Base-by-base conservation (phyloP, 2,113 vertebrate species). In the Onychorhynchus coronatus region DNA sequence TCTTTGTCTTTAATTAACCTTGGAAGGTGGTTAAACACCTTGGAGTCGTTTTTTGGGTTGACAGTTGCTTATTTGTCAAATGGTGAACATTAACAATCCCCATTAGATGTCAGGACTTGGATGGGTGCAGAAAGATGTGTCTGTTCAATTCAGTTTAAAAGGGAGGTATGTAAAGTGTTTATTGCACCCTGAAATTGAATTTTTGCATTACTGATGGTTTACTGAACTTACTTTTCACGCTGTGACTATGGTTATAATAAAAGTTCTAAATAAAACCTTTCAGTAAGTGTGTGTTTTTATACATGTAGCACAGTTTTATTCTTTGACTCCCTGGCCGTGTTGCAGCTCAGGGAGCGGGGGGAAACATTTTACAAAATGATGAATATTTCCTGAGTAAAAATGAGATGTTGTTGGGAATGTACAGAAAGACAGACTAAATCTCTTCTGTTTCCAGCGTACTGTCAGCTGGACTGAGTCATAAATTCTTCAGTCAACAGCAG, bases 401-500 rank as follows among this genome's bases (percentile, higher is more conserved):
- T 92, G 88, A 97, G 95, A 95, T 95, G 87, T 85, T 87, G 68
- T 95, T 88, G 85, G 82, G 72, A 94, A 89, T 21, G 71, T 80
- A 80, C 27, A 90, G 61, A 90, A 73, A 91, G 93, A 95, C 84
- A 93, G 90, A 90, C 85, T 93, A 94, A 91, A 96, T 96, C 85
- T 95, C 78, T 77, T 79, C 78, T 88, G 79, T 94, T 95, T 88
- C 88, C 91, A 96, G 85, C 82, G 44, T 77, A 44, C 85, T 93
- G 91, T 96, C 82, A 96, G 20, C 91, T 88, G 85, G 63, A 30
- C 56, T 71, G 90, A 93, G 75, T 93, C 94, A 96, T 96, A 96
- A 96, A 96, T 96, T 96, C 50, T 91, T 96, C 89, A 93, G 95
- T 95, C 95, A 96, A 88, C 93, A 90, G 92, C 91, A 95, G 88